Percentiles rank a stretch among this genome's conserved stretches.
Conservation (phyloP, 2,797 vertebrate species). For the Avahi laniger region DNA sequence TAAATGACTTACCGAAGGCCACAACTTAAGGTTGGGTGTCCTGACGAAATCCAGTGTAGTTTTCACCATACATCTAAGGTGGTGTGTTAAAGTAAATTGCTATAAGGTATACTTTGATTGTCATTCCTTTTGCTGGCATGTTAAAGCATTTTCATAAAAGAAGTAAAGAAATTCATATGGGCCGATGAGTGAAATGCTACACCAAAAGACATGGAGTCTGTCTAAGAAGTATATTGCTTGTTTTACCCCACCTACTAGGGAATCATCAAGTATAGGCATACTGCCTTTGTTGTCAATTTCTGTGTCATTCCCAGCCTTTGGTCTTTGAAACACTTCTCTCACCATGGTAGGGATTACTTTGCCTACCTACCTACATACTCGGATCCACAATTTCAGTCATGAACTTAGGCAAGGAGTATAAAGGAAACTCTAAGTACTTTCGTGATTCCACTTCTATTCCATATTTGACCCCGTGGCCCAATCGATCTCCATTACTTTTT, state of each 20-base stretch:
- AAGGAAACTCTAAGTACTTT: not conserved
- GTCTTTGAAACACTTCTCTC: not conserved
- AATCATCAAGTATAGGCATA: not conserved
- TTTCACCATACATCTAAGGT: not conserved
- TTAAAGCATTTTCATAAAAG: not conserved
- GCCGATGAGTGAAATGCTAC: not conserved
- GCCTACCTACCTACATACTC: not conserved
- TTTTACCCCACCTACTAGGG: not conserved
- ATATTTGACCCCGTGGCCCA: not conserved
- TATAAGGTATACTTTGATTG: not conserved
- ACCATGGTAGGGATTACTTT: not conserved
- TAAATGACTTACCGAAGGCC: not conserved
- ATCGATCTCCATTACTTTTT: not conserved
- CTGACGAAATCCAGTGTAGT: not conserved
- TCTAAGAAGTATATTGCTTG: not conserved
- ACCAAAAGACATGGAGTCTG: not conserved
- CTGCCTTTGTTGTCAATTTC: not conserved
- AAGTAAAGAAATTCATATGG: not conserved
- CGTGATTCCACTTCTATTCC: not conserved
- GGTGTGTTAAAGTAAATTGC: constrained; percentile 1
- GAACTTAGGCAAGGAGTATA: not conserved
- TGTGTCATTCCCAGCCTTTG: not conserved
- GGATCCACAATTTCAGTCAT: not conserved
- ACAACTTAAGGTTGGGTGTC: not conserved
- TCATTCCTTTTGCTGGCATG: not conserved